Base-by-base conservation (phyloP, 2,113 vertebrate genomes). In the Hippocampus abdominalis region DNA sequence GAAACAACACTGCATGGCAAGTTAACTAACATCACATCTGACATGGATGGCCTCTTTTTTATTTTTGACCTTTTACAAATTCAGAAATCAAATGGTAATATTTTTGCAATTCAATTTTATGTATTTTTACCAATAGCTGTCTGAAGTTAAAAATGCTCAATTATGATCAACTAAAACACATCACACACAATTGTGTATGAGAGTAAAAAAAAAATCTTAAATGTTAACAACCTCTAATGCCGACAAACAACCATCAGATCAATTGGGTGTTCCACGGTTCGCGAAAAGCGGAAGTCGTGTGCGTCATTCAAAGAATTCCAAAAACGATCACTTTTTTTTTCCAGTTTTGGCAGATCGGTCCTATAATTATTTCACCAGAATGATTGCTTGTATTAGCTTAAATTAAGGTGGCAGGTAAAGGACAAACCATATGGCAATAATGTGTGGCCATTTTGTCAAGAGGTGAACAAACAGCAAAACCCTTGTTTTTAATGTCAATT, bases 101-200 rank as follows among this genome's bases (percentile, higher is more conserved):
- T 25, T 42, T 66, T 23, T 51, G 29, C 65, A 64, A 21, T 63
- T 64, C 64, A 15, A 64, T 54, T 49, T 2, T 15, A 60, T 3
- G 3, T 23, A 9, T 51, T n/a, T 13, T 42, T 62, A n/a, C 1
- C 62, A 64, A n/a, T 42, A 23, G 39, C 11, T 63, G 16, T 40
- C 20, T 21, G 66, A 67, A 39, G 48, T 59, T 16, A 40, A 64
- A 75, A 81, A 54, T 40, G 18, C 71, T 78, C 70, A 79, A 65
- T 29, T 42, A 25, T 70, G 48, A 76, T 73, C 59, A 57, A 69
- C 80, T 78, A 60, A 72, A 80, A 69, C 44, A 36, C 13, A 53
- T 63, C 57, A 74, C 42, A 75, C 57, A 65, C 32, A 79, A 48
- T 42, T 69, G 11, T 63, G 54, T 80, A 59, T 32, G 73, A 54